phyloP scores from a whole-genome alignment of 2,113 vertebrate species.

The Pteropus alecto region DNA sequence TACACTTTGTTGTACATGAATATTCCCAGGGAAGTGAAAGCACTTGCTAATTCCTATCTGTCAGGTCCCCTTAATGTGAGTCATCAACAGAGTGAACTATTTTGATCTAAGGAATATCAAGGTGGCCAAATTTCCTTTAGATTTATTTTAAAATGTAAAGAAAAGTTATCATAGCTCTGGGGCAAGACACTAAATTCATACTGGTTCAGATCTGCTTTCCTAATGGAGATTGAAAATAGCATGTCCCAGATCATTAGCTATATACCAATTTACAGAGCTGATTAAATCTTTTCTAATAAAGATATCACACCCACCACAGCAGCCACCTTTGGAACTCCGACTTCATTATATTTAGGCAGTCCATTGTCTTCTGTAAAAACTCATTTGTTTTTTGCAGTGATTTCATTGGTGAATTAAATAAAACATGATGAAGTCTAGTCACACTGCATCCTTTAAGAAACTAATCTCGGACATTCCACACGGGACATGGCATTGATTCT shows the following conservation, averaged over 20 bases:
- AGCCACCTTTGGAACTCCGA: background rate
- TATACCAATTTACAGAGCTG: background rate
- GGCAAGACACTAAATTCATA: background rate
- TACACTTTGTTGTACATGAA: background rate
- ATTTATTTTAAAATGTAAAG: background rate
- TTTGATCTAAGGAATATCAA: background rate
- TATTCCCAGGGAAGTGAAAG: background rate
- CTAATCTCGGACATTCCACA: background rate
- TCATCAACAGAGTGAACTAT: background rate
- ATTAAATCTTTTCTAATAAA: constrained; percentile 5
- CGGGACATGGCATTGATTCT: background rate
- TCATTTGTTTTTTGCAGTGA: background rate
- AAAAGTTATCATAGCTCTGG: background rate
- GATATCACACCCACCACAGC: background rate
- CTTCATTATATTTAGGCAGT: background rate
- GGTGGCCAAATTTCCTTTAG: background rate
- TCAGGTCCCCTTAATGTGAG: background rate
- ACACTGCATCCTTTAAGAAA: background rate
- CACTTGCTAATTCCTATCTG: background rate
- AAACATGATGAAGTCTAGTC: background rate
- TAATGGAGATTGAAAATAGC: background rate
- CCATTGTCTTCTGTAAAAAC: background rate
- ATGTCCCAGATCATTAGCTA: background rate
- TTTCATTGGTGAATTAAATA: background rate
- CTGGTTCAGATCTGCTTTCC: background rate